These are phyloP conservation scores for Urophycis tenuis DNA, from an alignment of 2,797 vertebrate genomes.

Conservation along the genomic window DNA sequence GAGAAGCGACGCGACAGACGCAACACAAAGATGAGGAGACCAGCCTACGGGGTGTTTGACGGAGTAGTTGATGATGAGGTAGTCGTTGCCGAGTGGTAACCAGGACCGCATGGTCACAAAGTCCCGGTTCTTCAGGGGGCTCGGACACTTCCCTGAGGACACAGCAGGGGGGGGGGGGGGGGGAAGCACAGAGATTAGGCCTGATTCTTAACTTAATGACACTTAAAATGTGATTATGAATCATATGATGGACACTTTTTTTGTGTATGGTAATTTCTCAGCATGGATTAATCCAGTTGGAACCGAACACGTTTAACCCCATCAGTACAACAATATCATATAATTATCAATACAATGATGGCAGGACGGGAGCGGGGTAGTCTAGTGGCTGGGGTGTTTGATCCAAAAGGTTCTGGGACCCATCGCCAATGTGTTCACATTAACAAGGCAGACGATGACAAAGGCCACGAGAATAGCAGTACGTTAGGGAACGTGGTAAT, in stretches of 20 bases:
- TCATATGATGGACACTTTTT: background rate
- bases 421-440: background rate
- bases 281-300: slow-evolving; percentile 1
- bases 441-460: background rate
- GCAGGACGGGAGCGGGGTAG: background rate
- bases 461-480: background rate
- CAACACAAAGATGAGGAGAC: background rate
- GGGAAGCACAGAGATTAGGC: background rate
- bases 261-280: background rate
- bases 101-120: slow-evolving; percentile 85
- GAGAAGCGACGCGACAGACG: too few relatives aligned
- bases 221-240: background rate
- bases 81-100: slow-evolving; percentile 82
- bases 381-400: background rate
- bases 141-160: slow-evolving; percentile 77
- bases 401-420: background rate
- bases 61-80: slow-evolving; percentile 89
- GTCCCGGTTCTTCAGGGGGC: slow-evolving; percentile 82
- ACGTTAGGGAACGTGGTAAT: background rate
- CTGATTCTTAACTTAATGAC: background rate
- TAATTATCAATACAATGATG: background rate
- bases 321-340: background rate
- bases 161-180: too few relatives aligned
- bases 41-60: slow-evolving; percentile 80
- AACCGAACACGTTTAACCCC: background rate